These are phyloP conservation scores for Lasiommata megera DNA, from an alignment of 2,888 invertebrate genomes.

Conservation along the genomic window DNA sequence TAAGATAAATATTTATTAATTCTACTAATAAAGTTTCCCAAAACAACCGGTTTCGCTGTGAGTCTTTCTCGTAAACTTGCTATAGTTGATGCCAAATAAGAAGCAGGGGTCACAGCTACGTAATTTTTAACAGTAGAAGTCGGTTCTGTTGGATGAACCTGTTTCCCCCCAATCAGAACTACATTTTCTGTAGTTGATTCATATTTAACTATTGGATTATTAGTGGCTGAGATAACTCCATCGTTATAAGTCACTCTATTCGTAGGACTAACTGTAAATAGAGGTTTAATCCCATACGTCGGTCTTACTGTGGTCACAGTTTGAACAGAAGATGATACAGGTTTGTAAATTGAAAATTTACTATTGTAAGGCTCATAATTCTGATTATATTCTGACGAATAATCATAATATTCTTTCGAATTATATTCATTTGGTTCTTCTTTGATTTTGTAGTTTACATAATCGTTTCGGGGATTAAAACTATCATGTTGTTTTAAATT, in stretches of 20 bases:
- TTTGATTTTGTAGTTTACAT: conserved; percentile 32
- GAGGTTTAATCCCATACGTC: conserved; percentile 48
- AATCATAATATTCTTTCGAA: conserved; percentile 62
- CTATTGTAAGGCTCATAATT: conserved; percentile 53
- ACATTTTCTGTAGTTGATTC: conserved; percentile 30
- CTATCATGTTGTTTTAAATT: conserved; percentile 21
- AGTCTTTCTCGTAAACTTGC: conserved; percentile 56
- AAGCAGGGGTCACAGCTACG: conserved; percentile 27
- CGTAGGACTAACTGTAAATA: conserved; percentile 47
- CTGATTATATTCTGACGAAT: conserved; percentile 41
- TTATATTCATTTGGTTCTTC: conserved; percentile 46
- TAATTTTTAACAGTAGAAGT: conserved; percentile 8
- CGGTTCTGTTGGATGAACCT: not conserved
- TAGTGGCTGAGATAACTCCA: conserved; percentile 17
- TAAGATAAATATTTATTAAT: conserved; percentile 69
- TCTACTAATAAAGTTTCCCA: conserved; percentile 53
- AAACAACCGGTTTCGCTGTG: conserved; percentile 45
- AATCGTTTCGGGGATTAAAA: conserved; percentile 28
- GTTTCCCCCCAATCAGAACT: conserved; percentile 28
- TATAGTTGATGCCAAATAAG: conserved; percentile 59
- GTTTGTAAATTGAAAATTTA: conserved; percentile 44
- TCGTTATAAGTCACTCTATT: conserved; percentile 28
- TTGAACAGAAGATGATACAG: conserved; percentile 17
- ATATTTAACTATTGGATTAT: conserved; percentile 23
- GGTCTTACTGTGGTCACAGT: conserved; percentile 36